These are phyloP conservation scores for Brachirus orientalis DNA, from an alignment of 2,113 vertebrate species.

Conservation along the genomic window DNA sequence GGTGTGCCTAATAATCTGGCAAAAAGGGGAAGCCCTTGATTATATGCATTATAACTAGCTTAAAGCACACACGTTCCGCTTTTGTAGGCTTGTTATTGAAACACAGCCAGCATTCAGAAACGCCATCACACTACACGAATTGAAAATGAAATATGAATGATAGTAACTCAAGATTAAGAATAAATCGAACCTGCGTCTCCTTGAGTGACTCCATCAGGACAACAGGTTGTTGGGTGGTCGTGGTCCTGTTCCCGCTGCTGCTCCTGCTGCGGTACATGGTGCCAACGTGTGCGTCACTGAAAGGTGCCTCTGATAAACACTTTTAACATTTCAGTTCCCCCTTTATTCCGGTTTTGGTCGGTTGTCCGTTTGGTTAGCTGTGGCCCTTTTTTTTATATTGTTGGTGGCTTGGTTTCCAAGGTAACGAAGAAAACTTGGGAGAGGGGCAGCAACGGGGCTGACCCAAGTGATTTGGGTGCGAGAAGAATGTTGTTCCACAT, in stretches of 20 bases:
- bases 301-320: neutral
- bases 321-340: neutral
- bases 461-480: neutral
- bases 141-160: too few relatives aligned
- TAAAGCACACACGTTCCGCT: too few relatives aligned
- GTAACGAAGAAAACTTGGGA: neutral
- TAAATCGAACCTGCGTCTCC: constrained; percentile 79
- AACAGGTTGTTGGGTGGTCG: constrained; percentile 11
- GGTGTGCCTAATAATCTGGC: too few relatives aligned
- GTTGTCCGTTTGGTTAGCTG: neutral
- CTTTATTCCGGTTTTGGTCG: neutral
- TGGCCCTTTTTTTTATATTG: neutral
- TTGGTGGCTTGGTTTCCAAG: neutral
- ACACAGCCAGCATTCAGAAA: too few relatives aligned
- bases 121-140: too few relatives aligned
- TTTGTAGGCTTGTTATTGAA: neutral
- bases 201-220: constrained; percentile 60
- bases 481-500: too few relatives aligned
- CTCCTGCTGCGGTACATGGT: neutral
- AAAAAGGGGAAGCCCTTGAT: too few relatives aligned
- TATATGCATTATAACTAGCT: too few relatives aligned
- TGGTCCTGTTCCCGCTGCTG: constrained; percentile 65
- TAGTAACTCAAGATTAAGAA: neutral
- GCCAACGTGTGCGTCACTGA: neutral
- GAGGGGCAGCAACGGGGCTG: neutral